Percentiles rank a stretch among this genome's conserved stretches.
These are phyloP conservation scores for Percina caprodes DNA, from an alignment of 2,113 vertebrate species.

Conservation along the genomic window DNA sequence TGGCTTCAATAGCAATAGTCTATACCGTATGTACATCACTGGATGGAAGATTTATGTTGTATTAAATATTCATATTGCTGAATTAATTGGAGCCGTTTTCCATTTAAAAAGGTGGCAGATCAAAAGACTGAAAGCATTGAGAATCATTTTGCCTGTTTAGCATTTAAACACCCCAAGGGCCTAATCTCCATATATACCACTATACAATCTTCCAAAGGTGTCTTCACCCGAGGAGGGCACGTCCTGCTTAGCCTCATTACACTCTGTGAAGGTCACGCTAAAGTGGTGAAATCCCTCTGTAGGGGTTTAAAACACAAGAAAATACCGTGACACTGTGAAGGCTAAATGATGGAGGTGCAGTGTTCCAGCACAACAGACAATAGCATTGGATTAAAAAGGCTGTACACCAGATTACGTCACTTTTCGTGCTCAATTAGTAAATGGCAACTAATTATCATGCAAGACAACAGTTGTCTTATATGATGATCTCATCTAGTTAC, in stretches of 20 bases:
- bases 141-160: constrained; percentile 72
- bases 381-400: not conserved
- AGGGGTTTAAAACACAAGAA: constrained; percentile 14
- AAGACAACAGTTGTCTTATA: not conserved
- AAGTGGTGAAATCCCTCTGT: constrained; percentile 18
- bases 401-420: not conserved
- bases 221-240: constrained; percentile 45
- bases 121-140: constrained; percentile 56
- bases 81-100: constrained; percentile 71
- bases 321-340: constrained; percentile 11
- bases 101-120: constrained; percentile 76
- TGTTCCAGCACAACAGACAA: not conserved
- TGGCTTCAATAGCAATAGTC: constrained; percentile 2
- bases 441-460: constrained; percentile 18
- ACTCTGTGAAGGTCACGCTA: constrained; percentile 51
- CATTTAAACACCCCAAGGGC: constrained; percentile 66
- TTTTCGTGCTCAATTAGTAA: constrained; percentile 15
- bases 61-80: constrained; percentile 23
- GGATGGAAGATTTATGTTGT: constrained; percentile 32
- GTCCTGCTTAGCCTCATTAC: constrained; percentile 47
- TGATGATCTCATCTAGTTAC: not conserved
- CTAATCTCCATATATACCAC: constrained; percentile 47
- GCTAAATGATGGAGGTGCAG: not conserved
- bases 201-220: constrained; percentile 45
- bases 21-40: not conserved